Conservation (phyloP, 2,888 invertebrate species). For the Cantharis nigra region DNA sequence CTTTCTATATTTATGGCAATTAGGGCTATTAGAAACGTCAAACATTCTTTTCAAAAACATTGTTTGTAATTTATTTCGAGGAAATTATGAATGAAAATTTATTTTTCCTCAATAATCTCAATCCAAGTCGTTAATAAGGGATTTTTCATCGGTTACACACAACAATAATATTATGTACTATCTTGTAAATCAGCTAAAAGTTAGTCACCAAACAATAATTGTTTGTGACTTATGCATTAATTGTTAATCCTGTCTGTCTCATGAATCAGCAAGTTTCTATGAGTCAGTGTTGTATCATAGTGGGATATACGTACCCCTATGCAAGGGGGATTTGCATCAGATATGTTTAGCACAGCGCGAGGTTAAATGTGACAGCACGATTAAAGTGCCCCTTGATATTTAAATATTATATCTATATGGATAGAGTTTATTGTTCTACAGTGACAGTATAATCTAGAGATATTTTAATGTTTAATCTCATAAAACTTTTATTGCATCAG, state of each 20-base stretch:
- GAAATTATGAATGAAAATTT: not conserved
- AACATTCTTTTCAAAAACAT: not conserved
- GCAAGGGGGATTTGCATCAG: conserved; percentile 24
- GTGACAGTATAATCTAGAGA: conserved; percentile 9
- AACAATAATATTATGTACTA: not conserved
- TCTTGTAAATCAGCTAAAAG: not conserved
- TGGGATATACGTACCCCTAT: conserved; percentile 16
- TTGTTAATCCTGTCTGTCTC: conserved; percentile 25
- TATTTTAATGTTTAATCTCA: not conserved
- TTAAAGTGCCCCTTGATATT: conserved; percentile 28
- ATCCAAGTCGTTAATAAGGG: no score
- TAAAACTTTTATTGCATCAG: not conserved
- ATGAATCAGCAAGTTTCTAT: conserved; percentile 34
- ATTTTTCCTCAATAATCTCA: not conserved
- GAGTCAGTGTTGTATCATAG: conserved; percentile 30
- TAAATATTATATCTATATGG: conserved; percentile 30
- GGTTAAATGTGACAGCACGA: conserved; percentile 26
- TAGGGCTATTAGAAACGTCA: conserved; percentile 17
- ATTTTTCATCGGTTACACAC: no score
- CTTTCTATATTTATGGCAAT: conserved; percentile 23
- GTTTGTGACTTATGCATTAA: conserved; percentile 14
- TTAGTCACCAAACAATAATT: conserved; percentile 12
- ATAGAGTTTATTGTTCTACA: conserved; percentile 11
- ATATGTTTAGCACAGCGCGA: conserved; percentile 20
- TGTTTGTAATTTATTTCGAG: not conserved